Base-by-base conservation (phyloP, 1,140 invertebrate species). In the Penaeus vannamei region DNA sequence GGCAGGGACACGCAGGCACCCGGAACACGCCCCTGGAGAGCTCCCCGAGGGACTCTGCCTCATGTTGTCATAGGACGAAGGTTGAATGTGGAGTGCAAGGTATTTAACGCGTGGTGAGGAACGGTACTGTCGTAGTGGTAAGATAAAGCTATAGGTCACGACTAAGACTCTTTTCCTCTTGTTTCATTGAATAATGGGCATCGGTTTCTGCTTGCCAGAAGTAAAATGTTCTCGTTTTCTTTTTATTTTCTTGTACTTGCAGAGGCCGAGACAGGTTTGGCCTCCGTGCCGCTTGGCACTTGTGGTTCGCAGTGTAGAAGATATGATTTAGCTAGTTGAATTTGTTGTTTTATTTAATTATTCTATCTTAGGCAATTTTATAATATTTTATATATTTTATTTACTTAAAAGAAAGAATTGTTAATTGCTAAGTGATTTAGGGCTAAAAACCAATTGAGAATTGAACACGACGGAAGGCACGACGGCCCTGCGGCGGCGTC, bases 281-380 rank as follows among this genome's bases (percentile, higher is more conserved):
- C 53, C 53, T 53, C 53, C 53, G 53, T 53, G 53, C 53, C 53
- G 53, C 53, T 53, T 53, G 53, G 53, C 53, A 53, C 53, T 53
- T 53, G 53, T 53, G 53, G 53, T 53, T 53, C 53, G 53, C 53
- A 53, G 53, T 53, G 53, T 53, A 53, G 42, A 59, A 59, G 79
- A 53, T 53, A 59, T 62, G 32, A 36, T 79, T 36, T 85, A 81
- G 59, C 59, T 81, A 86, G 76, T 66, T 86, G 32, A 76, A 76
- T 77, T 53, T 81, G 79, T 82, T 86, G 79, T 86, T 69, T 53
- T 87, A 87, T 66, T 46, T 87, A 66, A 81, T 82, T 87, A 87
- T 82, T 87, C 64, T 69, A 82, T 87, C 17, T 42, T 87, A 82
- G 77, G 42, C 62, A 81, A 60, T 86, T 87, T 80, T 82, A 64